Evolutionary conservation across 2,888 invertebrate genomes (phyloP), one percentile per base, ranked within the genome.

Genomic region (Brenthis daphne): DNA sequence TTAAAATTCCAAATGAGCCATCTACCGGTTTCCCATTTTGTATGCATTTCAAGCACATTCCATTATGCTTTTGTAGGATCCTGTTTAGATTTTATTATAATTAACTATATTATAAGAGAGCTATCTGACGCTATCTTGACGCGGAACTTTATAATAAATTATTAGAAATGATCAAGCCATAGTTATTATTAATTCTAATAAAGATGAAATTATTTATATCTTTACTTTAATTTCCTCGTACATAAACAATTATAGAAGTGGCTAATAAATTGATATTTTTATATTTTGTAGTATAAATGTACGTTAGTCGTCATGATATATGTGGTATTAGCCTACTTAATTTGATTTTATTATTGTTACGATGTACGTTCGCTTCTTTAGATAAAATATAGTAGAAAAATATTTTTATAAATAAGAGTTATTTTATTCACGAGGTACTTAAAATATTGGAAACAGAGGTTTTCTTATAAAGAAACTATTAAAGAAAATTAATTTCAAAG

Each of bases 21-120:
- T 50, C 43, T 67, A 73, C 69, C 69, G 73, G 73, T 73, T 73
- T 67, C 57, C 51, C 64, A 63, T 69, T 67, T 65, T 43, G n/a
- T 69, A 71, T 73, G 73, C 73, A 73, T 71, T 70, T 70, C 57
- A 64, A 72, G 53, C 51, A 70, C 6, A 72, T 72, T 72, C 66
- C 65, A 66, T 50, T n/a, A 54, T 29, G 47, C 54, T 63, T 48
- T 11, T 57, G 16, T 57, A 60, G 64, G 68, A 72, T 72, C 72
- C 68, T 72, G 72, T 72, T 70, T 48, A 68, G 43, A 51, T 53
- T 50, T 11, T 11, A 65, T 66, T 64, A 65, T 47, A 64, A 57
- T 14, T 60, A 29, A 16, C 48, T 64, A 58, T 65, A 70, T 68
- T 67, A 60, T 64, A 68, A 64, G 24, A 50, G n/a, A 55, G 29